Evolutionary conservation across 2,113 vertebrate species (phyloP), one percentile per base, ranked within the genome.

Genomic region (Uria lomvia): DNA sequence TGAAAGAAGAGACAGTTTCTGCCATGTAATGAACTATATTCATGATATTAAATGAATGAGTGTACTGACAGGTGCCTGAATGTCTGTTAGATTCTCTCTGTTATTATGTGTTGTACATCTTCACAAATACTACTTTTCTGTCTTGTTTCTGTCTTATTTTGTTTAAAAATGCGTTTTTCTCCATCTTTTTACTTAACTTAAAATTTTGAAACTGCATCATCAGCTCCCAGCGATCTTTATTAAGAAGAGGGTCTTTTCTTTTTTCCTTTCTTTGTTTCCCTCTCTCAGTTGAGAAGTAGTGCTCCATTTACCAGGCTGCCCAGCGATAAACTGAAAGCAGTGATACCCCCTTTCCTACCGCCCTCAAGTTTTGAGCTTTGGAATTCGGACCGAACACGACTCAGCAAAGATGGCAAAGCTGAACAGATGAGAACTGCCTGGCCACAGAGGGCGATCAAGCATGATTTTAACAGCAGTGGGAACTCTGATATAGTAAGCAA

Each of bases 311-410:
- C 99, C 40, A 98, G 99, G 38, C 98, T 99, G 75, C 99, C 99
- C 34, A 99, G 98, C 2, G 99, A 99, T 97, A 99, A 99, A 90
- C 98, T 99, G 80, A 99, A 99, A 97, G 99, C 99, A 4, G 99
- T 99, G 84, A 99, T 99, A 89, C 99, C 99, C 2, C 99, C 99
- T 36, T 99, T 99, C 96, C 96, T 99, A 84, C 99, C 99, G 2
- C 99, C 99, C 13, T 99, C 99, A 56, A 99, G 98, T 97, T 99
- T 99, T 86, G 99, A 99, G 86, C 98, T 99, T 17, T 99, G 99
- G 99, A 99, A 98, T 97, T 99, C 99, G 1, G 98, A 99, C 88
- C 98, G 98, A 59, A 98, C 98, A 0, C 98, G 98, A 23, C 94
- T 98, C 18, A 94, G 98, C 93, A 98, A 98, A 94, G 98, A 98